phyloP scores from a whole-genome alignment of 1,140 invertebrate species.

The Liolophura sinensis region DNA sequence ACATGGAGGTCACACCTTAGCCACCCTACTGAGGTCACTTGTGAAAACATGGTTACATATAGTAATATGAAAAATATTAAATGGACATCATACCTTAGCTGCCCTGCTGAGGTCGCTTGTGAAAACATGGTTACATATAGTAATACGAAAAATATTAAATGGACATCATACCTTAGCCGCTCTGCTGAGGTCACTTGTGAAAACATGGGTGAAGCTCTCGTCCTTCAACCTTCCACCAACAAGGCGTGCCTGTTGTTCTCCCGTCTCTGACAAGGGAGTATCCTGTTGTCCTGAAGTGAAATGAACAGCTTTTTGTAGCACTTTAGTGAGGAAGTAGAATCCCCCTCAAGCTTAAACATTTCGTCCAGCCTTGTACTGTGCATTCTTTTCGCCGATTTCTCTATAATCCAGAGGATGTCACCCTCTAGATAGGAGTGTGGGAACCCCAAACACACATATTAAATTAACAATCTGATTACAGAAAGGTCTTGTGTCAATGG shows the following conservation, averaged over 20 bases:
- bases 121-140: no score
- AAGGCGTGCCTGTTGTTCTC: constrained; percentile 45
- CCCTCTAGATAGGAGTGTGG: not conserved
- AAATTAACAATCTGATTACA: no score
- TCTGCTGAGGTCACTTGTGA: constrained; percentile 52
- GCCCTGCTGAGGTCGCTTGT: no score
- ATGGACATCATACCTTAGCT: no score
- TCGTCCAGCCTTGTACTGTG: not conserved
- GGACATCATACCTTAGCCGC: constrained; percentile 35
- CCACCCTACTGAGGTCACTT: no score
- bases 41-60: no score
- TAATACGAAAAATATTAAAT: not conserved
- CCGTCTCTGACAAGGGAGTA: constrained; percentile 47
- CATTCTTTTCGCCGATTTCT: not conserved
- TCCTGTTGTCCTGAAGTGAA: constrained; percentile 50
- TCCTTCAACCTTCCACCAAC: constrained; percentile 46
- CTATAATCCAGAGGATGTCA: not conserved
- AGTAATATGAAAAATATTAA: no score
- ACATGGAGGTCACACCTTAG: no score
- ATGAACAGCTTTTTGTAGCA: not conserved
- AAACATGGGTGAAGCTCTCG: constrained; percentile 53
- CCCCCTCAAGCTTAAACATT: not conserved
- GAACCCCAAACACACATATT: constrained; percentile 1
- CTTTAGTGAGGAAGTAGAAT: no score
- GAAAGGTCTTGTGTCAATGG: no score